Conservation (phyloP, 1,140 invertebrate genomes). For the Formica exsecta region DNA sequence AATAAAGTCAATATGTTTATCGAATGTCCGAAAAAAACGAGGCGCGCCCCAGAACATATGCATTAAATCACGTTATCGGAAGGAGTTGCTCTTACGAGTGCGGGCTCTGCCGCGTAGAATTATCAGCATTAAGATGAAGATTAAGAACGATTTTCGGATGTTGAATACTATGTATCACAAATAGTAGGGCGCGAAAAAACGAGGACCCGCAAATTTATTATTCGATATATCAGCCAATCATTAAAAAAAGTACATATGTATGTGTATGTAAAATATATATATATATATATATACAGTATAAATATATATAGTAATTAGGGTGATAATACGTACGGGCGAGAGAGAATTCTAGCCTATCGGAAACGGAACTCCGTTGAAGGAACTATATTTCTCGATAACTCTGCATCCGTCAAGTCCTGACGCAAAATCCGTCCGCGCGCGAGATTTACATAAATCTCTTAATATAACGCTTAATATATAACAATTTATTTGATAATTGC, state of each 20-base stretch:
- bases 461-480: slow-evolving; percentile 47
- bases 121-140: neutral
- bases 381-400: neutral
- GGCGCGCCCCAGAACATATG: neutral
- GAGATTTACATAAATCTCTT: slow-evolving; percentile 32
- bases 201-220: neutral
- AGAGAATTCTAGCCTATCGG: neutral
- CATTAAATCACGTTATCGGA: neutral
- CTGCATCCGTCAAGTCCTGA: neutral
- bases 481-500: slow-evolving; percentile 54
- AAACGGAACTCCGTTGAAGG: slow-evolving; percentile 10
- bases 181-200: neutral
- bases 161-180: slow-evolving; percentile 56
- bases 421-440: neutral
- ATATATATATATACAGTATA: too few relatives aligned
- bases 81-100: neutral
- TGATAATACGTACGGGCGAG: neutral
- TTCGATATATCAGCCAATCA: neutral
- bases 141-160: slow-evolving; percentile 22
- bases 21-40: neutral
- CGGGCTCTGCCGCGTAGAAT: neutral
- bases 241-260: neutral
- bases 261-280: neutral
- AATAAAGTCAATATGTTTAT: neutral
- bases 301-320: neutral